These are phyloP conservation scores for Pollenia griseotomentosa DNA, from an alignment of 2,888 invertebrate genomes.

Conservation along the genomic window DNA sequence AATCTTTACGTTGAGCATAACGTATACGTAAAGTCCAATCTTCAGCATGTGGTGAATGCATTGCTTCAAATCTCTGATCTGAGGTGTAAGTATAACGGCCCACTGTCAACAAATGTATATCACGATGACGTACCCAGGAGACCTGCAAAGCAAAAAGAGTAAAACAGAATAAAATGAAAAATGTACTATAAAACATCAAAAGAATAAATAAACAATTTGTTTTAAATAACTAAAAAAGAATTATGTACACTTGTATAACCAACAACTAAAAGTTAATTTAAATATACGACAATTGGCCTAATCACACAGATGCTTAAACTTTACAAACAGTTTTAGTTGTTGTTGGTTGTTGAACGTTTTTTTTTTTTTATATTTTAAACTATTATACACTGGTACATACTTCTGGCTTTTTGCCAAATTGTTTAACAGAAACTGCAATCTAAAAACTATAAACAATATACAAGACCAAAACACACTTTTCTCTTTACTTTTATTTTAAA, in stretches of 20 bases:
- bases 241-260: conserved; percentile 1
- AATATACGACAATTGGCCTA: conserved; percentile 65
- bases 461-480: conserved; percentile 1
- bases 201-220: conserved; percentile 33
- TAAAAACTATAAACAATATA: conserved; percentile 33
- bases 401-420: conserved; percentile 60
- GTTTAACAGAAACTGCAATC: conserved; percentile 11
- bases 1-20: conserved; percentile 90
- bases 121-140: conserved; percentile 91
- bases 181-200: not conserved
- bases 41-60: conserved; percentile 93
- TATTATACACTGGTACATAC: conserved; percentile 25
- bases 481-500: not conserved
- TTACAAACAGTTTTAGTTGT: conserved; percentile 55
- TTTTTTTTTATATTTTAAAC: conserved; percentile 25
- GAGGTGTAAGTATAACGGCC: conserved; percentile 92
- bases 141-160: conserved; percentile 85
- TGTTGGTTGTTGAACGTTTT: conserved; percentile 1
- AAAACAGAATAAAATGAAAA: conserved; percentile 21
- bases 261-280: conserved; percentile 57
- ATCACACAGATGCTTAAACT: conserved; percentile 70
- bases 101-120: conserved; percentile 90
- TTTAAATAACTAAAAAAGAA: not conserved
- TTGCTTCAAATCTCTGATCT: conserved; percentile 93
- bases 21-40: conserved; percentile 93